Evolutionary conservation across 2,888 invertebrate species (phyloP).

Genomic region (Meiosimyza platycephala): DNA sequence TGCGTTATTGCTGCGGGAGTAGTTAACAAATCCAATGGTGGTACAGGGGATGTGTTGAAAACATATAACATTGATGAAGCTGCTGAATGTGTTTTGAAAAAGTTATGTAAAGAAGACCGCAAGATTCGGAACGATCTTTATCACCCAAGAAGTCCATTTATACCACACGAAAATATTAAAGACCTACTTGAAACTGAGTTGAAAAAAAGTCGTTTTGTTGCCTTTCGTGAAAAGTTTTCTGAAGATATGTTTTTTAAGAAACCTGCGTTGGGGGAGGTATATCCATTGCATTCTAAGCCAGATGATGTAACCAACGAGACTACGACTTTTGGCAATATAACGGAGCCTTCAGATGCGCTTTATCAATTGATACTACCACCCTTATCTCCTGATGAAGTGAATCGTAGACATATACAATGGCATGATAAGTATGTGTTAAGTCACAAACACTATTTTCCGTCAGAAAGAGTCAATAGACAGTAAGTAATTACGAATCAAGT

Average conservation of each 20-base stretch:
- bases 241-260: slow-evolving; percentile 60
- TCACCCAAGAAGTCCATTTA: slow-evolving; percentile 35
- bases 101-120: slow-evolving; percentile 42
- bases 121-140: slow-evolving; percentile 6
- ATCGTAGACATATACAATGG: slow-evolving; percentile 50
- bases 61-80: slow-evolving; percentile 50
- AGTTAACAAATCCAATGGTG: not conserved
- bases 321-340: slow-evolving; percentile 52
- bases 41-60: slow-evolving; percentile 43
- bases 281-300: slow-evolving; percentile 54
- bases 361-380: slow-evolving; percentile 54
- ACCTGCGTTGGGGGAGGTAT: slow-evolving; percentile 51
- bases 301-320: slow-evolving; percentile 54
- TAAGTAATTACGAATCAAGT: slow-evolving; percentile 32
- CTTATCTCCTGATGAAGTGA: slow-evolving; percentile 51
- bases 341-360: slow-evolving; percentile 31
- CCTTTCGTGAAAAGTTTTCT: slow-evolving; percentile 59
- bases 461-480: slow-evolving; percentile 56
- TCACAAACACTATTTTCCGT: slow-evolving; percentile 60
- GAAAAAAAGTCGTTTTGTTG: slow-evolving; percentile 58
- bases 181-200: slow-evolving; percentile 54
- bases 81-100: slow-evolving; percentile 52
- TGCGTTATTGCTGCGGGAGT: slow-evolving; percentile 52
- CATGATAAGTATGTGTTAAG: slow-evolving; percentile 59
- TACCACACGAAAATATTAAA: slow-evolving; percentile 48